Conservation (phyloP, 1,140 invertebrate genomes). For the Coenobita brevimanus region DNA sequence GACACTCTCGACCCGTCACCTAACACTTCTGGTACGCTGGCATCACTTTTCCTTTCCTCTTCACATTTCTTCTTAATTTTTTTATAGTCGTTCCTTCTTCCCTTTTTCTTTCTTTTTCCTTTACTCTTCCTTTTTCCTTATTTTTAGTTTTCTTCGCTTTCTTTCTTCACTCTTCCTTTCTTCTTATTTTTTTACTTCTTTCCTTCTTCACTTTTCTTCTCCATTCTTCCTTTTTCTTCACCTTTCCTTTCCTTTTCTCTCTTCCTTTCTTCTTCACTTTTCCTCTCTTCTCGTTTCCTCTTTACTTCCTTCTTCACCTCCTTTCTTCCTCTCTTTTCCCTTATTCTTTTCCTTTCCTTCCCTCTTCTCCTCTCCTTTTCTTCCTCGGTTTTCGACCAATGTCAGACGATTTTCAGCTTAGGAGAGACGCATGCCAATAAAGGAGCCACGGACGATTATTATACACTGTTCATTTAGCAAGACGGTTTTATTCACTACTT, state of each 20-base stretch:
- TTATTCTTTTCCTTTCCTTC: background rate
- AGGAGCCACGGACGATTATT: too few species aligned
- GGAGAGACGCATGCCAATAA: too few species aligned
- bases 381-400: background rate
- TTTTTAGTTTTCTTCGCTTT: too few species aligned
- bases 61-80: background rate
- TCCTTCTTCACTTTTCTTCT: background rate
- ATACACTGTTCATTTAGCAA: too few species aligned
- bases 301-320: background rate
- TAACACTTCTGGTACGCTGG: background rate
- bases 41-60: too few species aligned
- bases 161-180: background rate
- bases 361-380: slow-evolving; percentile 1
- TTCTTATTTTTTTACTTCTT: background rate
- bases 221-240: background rate
- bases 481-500: too few species aligned
- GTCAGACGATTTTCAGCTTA: too few species aligned
- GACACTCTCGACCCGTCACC: background rate
- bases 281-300: background rate
- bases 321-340: background rate
- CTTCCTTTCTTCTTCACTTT: background rate
- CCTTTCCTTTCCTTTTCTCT: slow-evolving; percentile 2
- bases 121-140: background rate
- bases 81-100: too few species aligned
- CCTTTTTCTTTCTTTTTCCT: background rate